phyloP scores from a whole-genome alignment of 37 sponge, comb jelly and placozoan species.

The Lycopodina hypogea region DNA sequence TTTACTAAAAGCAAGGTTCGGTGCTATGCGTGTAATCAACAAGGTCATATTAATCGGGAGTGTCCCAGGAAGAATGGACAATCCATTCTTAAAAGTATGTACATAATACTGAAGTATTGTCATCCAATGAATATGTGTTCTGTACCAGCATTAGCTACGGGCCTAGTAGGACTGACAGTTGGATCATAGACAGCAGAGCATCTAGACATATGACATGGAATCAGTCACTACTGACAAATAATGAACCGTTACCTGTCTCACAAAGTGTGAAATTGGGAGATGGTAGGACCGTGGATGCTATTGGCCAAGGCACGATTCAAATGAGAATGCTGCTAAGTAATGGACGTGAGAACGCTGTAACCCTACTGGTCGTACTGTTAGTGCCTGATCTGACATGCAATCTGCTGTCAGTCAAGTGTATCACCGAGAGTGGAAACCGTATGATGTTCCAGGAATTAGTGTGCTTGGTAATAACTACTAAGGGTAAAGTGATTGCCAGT shows the following conservation, averaged over 20 bases:
- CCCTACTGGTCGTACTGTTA: conserved; percentile 28
- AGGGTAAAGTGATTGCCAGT: conserved; percentile 11
- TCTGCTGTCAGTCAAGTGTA: too few species aligned
- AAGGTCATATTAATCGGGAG: too few species aligned
- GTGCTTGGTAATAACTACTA: too few species aligned
- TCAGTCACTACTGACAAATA: conserved; percentile 21
- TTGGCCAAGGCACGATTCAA: conserved; percentile 32
- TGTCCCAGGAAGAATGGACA: too few species aligned
- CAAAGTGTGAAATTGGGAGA: conserved; percentile 51
- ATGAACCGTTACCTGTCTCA: conserved; percentile 23
- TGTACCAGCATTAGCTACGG: too few species aligned
- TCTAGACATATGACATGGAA: conserved; percentile 51
- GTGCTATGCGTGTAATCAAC: too few species aligned
- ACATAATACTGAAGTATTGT: too few species aligned
- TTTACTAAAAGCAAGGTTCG: too few species aligned
- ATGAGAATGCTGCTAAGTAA: background rate
- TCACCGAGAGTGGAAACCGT: too few species aligned
- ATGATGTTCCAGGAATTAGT: too few species aligned
- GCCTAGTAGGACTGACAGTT: background rate
- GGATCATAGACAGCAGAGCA: conserved; percentile 54
- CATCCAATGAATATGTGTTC: too few species aligned
- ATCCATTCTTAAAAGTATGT: too few species aligned
- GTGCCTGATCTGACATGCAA: conserved; percentile 53
- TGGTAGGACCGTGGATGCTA: conserved; percentile 38
- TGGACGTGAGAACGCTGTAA: conserved; percentile 5